Conservation (phyloP, 2,113 vertebrate genomes). For the Pantherophis guttatus region DNA sequence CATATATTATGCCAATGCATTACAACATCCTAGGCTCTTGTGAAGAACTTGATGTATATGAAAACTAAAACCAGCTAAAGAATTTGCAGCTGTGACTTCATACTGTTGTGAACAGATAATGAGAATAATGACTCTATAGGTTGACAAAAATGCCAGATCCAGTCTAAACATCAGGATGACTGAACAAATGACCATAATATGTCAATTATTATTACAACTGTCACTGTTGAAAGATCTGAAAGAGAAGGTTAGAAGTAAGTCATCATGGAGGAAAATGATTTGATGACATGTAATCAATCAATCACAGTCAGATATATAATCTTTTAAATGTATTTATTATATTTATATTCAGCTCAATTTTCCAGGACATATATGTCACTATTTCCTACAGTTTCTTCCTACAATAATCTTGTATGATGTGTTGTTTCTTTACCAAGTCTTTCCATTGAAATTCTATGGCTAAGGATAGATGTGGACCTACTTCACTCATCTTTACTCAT, state of each 20-base stretch:
- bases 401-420: neutral
- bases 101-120: neutral
- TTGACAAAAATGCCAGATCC: neutral
- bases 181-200: neutral
- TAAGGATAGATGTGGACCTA: neutral
- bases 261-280: neutral
- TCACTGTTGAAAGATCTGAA: neutral
- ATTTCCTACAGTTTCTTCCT: neutral
- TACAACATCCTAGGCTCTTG: neutral
- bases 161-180: neutral
- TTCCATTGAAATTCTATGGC: neutral
- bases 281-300: neutral
- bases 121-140: neutral
- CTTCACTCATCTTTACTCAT: neutral
- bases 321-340: neutral
- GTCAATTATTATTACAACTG: neutral
- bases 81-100: neutral
- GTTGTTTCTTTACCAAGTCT: neutral
- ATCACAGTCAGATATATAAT: neutral
- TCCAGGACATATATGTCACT: neutral
- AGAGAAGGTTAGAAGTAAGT: neutral
- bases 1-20: neutral
- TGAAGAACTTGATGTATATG: neutral
- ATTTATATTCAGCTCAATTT: neutral
- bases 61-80: neutral